A percentile compares a stretch with the other conserved stretches of the same genome.
Conservation (phyloP, 2,888 invertebrate genomes). For the Pantelozetes paolii region DNA sequence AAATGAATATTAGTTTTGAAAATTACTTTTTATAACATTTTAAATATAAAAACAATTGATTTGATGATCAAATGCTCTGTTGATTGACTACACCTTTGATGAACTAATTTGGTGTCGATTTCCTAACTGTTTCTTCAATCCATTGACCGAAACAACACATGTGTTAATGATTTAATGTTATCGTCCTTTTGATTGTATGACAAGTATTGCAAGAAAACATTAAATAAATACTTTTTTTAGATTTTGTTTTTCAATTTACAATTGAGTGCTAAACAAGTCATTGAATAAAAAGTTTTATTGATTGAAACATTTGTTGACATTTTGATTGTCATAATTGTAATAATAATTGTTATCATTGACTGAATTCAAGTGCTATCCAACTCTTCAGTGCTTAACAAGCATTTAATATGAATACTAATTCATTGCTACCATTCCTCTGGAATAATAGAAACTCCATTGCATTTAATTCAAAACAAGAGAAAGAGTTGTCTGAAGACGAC, state of each 20-base stretch:
- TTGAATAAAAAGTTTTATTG: not conserved
- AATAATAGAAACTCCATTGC: not conserved
- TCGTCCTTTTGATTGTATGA: slow-evolving; percentile 16
- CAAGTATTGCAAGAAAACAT: not conserved
- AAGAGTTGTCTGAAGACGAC: not conserved
- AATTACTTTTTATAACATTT: too few relatives aligned
- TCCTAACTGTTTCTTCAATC: not conserved
- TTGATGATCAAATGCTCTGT: not conserved
- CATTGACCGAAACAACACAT: slow-evolving; percentile 16
- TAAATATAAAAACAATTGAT: not conserved
- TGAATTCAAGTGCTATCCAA: not conserved
- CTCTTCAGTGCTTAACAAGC: not conserved
- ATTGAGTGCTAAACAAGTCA: not conserved
- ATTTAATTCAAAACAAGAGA: not conserved
- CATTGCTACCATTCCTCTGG: not conserved
- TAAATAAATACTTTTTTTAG: not conserved
- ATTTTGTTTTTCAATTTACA: slow-evolving; percentile 10
- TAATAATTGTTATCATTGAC: not conserved
- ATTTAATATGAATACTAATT: slow-evolving; percentile 11
- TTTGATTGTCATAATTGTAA: not conserved
- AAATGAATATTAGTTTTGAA: not conserved
- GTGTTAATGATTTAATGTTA: slow-evolving; percentile 27
- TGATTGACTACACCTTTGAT: not conserved
- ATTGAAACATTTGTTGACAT: not conserved
- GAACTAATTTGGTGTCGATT: not conserved